Conservation (phyloP, 2,797 vertebrate genomes). For the Tadarida brasiliensis region DNA sequence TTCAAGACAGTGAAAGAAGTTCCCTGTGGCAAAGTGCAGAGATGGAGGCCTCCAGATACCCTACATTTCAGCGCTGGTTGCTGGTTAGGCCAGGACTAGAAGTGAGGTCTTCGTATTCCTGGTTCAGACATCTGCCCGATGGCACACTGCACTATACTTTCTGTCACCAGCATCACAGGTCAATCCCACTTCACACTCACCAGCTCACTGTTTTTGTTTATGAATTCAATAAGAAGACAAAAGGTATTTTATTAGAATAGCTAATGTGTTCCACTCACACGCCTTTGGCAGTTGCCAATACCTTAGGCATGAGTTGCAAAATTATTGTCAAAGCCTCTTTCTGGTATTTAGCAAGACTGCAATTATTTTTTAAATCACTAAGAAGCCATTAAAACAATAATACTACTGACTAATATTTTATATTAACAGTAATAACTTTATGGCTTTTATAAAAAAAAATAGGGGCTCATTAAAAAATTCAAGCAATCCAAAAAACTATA, state of each 20-base stretch:
- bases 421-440: slow-evolving; percentile 13
- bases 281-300: background rate
- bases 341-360: background rate
- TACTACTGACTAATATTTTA: background rate
- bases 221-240: background rate
- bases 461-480: background rate
- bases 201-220: background rate
- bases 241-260: background rate
- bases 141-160: background rate
- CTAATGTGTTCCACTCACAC: background rate
- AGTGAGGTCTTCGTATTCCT: background rate
- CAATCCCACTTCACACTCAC: background rate
- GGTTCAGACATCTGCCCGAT: background rate
- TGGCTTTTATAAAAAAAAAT: slow-evolving; percentile 53
- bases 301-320: background rate
- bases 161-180: background rate
- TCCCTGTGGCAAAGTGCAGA: background rate
- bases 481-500: slow-evolving; percentile 6
- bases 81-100: background rate
- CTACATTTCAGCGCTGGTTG: background rate
- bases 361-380: background rate
- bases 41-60: background rate
- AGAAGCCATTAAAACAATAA: background rate
- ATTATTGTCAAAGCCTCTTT: background rate
- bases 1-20: background rate